Percentiles rank a stretch among this genome's conserved stretches.
These are phyloP conservation scores for Corythaeola cristata DNA, from an alignment of 2,113 vertebrate species.

Conservation along the genomic window DNA sequence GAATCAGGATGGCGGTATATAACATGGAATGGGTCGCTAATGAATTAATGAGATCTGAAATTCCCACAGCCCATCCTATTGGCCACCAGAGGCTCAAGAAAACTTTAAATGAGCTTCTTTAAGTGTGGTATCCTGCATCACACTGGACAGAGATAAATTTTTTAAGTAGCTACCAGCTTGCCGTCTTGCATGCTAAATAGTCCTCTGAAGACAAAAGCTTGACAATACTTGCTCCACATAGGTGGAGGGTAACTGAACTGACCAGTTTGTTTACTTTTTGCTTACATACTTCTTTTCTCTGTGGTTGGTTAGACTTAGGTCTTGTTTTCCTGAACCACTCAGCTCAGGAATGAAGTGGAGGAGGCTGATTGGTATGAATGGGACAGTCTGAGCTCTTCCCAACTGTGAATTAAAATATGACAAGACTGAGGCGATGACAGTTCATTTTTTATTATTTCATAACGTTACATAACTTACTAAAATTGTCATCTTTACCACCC, in stretches of 20 bases:
- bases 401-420: conserved; percentile 42
- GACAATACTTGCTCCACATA: neutral
- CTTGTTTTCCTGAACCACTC: neutral
- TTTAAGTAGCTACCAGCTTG: neutral
- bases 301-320: neutral
- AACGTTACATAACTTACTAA: conserved; percentile 47
- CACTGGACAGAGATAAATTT: neutral
- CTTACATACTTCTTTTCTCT: neutral
- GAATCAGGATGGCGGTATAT: neutral
- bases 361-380: conserved; percentile 23
- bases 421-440: neutral
- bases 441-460: conserved; percentile 41
- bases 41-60: neutral
- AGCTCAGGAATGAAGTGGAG: neutral
- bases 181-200: neutral
- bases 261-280: neutral
- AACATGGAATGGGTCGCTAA: neutral
- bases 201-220: neutral
- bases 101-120: neutral
- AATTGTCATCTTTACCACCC: neutral
- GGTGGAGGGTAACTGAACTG: neutral
- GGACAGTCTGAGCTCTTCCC: conserved; percentile 4
- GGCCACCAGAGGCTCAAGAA: neutral
- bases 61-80: neutral
- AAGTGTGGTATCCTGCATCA: neutral